Base-by-base conservation (phyloP, 2,113 vertebrate species). In the Esox niger region DNA sequence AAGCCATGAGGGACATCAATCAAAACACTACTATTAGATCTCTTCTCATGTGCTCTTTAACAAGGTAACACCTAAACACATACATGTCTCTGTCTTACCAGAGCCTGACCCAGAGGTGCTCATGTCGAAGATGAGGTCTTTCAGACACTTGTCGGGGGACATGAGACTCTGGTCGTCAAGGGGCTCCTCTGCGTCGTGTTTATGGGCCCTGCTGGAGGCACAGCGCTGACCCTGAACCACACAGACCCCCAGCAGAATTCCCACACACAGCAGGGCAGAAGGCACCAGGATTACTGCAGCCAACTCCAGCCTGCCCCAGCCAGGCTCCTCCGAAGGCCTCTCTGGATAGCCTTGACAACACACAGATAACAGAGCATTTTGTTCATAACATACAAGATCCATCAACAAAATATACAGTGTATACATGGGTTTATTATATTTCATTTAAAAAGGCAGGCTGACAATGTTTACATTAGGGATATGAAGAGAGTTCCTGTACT, bases 101-200 rank as follows among this genome's bases (percentile, higher is more conserved):
- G 97, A 98, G 78, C 97, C 96, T 0, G 97, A 98, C 30, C 96
- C 97, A 0, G 96, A 99, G 23, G 95, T 95, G 0, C 94, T 97
- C 91, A 97, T 94, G 76, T 99, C 95, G 1, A 86, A 94, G 75
- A 98, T 97, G 26, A 98, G 90, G 25, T 98, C 96, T 89, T 91
- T 94, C 27, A 99, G 93, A 10, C 92, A 93, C 87, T 93, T 97
- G 13, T 95, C 92, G 0, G 92, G 61, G 57, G 85, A 88, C 62
- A 88, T 88, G 31, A 95, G 84, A 77, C 81, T 92, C 81, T 90
- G 92, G 52, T 96, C 94, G 0, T 94, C 91, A 2, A 93, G 86
- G 0, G 91, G 86, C 8, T 98, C 96, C 81, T 98, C 96, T 26
- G 92, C 86, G 9, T 87, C 94, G 67, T 91, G 91, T 0, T 88